Base-by-base conservation (phyloP, 2,113 vertebrate genomes). In the Vulpes vulpes region DNA sequence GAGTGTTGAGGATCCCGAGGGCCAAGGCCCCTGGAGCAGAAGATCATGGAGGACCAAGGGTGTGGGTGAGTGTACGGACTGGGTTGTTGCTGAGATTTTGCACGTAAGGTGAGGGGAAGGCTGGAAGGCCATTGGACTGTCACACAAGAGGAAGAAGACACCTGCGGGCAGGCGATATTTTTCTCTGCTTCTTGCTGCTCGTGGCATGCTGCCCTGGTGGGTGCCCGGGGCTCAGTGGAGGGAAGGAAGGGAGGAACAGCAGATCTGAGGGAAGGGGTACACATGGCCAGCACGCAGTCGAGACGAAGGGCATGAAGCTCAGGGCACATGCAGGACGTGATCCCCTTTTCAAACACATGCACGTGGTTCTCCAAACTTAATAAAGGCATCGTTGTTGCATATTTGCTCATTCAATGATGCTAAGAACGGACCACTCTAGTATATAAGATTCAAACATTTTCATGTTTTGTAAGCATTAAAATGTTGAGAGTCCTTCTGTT, bases 311-410 rank as follows among this genome's bases (percentile, higher is more conserved):
- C 0, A 1, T 15, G 35, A 0, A 20, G 20, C 22, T 14, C 0
- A 16, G 35, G 1, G 5, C 15, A 19, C 43, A 7, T 1, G 23
- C 25, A 0, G 32, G 22, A 20, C 0, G 4, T 0, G 0, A 0
- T 1, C 0, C 0, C 4, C 53, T 62, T 38, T 25, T 25, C 23
- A 22, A 19, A 32, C 1, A 0, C 16, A 0, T 2, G 27, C 2
- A 7, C 12, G 16, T 8, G 3, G 5, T 9, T 57, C 38, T n/a
- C 27, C 3, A 8, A 27, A 7, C 0, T 1, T 17, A n/a, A 2
- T 6, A 7, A 20, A 30, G 30, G 3, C 4, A 0, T 4, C 0
- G 0, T 2, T 3, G 0, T 4, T 1, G 2, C 0, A 14, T 4
- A 4, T 7, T 11, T 35, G 38, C 64, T 38, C 12, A 0, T 5